Base-by-base conservation (phyloP, 1,140 invertebrate species). In the Lasioglossum albipes region DNA sequence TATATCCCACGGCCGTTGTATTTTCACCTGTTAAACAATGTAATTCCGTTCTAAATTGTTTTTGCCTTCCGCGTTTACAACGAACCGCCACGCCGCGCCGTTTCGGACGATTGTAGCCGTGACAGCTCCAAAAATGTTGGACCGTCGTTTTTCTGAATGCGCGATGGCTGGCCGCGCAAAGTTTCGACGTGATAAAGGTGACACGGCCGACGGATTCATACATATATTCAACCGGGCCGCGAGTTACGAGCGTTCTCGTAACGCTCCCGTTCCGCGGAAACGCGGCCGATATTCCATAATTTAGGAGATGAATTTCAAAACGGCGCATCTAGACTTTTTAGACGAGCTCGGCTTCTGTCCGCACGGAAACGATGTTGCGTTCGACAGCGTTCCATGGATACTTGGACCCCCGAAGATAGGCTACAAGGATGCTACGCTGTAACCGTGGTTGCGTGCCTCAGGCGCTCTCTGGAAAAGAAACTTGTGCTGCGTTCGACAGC, bases 141-240 rank as follows among this genome's bases (percentile, higher is more conserved):
- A 22, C 13, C 65, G 36, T 9, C 9, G 22, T 72, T 61, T 62
- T 49, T 13, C 22, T 6, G 22, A 20, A 41, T 27, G 27, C n/a
- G 13, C 31, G 6, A 6, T 10, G 31, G 27, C 12, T 3, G 12
- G 41, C 41, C n/a, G 22, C 18, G 16, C n/a, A 18, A 67, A 66
- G 42, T 74, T 73, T 59, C n/a, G 71, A 74, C 52, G 49, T 20
- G 77, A 74, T 59, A 79, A 74, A 79, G 74, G 41, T 36, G 77
- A 36, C 77, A 42, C 12, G 42, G 27, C 27, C 22, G 20, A 20
- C 42, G 31, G 41, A 59, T 27, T 74, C 62, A 20, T 66, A 52
- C 41, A n/a, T 59, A 65, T 27, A 49, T 59, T 36, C 62, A 52
- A 36, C 20, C 16, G 20, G 57, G 57, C 20, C n/a, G 57, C 71